Base-by-base conservation (phyloP, 2,888 invertebrate genomes). In the Meliscaeva auricollis region DNA sequence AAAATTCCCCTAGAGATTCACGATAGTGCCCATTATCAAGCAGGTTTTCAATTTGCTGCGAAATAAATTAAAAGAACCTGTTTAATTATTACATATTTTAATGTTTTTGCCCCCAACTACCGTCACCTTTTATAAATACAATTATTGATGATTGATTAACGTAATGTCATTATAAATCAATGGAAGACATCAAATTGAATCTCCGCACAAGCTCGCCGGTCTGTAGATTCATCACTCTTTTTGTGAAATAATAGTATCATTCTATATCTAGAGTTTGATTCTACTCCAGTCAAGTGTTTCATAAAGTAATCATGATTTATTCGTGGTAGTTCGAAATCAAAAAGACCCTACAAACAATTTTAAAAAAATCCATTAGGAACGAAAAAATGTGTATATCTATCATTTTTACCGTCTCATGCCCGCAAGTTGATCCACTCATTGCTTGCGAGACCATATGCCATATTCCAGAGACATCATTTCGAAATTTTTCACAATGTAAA, bases 341-440 rank as follows among this genome's bases (percentile, higher is more conserved):
- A 88, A 52, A 35, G 60, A 13, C 78, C 82, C 79, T 75, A 41
- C 46, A 58, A 38, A 3, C 2, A 26, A n/a, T n/a, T n/a, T n/a
- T n/a, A n/a, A n/a, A n/a, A n/a, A n/a, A n/a, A n/a, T n/a, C n/a
- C n/a, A n/a, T n/a, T n/a, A n/a, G n/a, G n/a, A n/a, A n/a, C n/a
- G n/a, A n/a, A n/a, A n/a, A n/a, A n/a, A n/a, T n/a, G n/a, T n/a
- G n/a, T n/a, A n/a, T n/a, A n/a, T n/a, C n/a, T n/a, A n/a, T 26
- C 26, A 89, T 89, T 22, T 69, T 89, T 46, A 87, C 87, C 22
- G 20, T 81, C 30, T 77, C 77, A 38, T 87, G 82, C 46, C 88
- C 88, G 84, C 88, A 89, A 69, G 87, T 88, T 72, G 89, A 87
- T 58, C 87, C 85, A 44, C 50, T 74, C 88, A 88, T 87, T 0